Conservation (phyloP, 2,113 vertebrate species). For the Amblyopsis rosae region DNA sequence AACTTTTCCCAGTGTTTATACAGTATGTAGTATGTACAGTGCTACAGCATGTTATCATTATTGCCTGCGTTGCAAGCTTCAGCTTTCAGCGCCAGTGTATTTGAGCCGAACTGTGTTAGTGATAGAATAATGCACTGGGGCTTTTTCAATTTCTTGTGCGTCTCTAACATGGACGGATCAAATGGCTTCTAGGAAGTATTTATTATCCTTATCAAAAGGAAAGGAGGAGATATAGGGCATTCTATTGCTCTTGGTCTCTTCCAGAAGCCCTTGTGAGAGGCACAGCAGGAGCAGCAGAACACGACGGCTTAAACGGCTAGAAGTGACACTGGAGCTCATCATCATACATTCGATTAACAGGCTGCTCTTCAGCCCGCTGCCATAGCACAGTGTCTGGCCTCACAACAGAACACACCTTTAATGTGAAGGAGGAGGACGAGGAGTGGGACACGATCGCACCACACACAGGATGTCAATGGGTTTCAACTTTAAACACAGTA, state of each 20-base stretch:
- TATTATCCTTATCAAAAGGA: slow-evolving; percentile 62
- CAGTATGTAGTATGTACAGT: neutral
- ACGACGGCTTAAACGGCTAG: slow-evolving; percentile 33
- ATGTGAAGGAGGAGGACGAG: too few species aligned
- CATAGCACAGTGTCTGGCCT: neutral
- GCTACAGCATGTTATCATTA: neutral
- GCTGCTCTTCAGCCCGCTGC: slow-evolving; percentile 31
- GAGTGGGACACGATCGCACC: too few species aligned
- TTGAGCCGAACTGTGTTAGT: slow-evolving; percentile 21
- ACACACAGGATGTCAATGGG: too few species aligned
- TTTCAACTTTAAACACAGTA: too few species aligned
- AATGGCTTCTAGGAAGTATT: slow-evolving; percentile 45
- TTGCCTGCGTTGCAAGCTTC: slow-evolving; percentile 8
- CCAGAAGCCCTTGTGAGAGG: slow-evolving; percentile 36
- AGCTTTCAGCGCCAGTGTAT: slow-evolving; percentile 29
- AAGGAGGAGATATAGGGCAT: slow-evolving; percentile 51
- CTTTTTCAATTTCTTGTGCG: slow-evolving; percentile 30
- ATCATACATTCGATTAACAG: slow-evolving; percentile 23
- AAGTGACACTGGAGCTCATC: slow-evolving; percentile 16
- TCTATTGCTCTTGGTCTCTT: slow-evolving; percentile 30
- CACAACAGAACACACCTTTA: neutral
- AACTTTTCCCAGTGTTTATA: slow-evolving; percentile 14
- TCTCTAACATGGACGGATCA: slow-evolving; percentile 36
- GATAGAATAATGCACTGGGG: slow-evolving; percentile 26
- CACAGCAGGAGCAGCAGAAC: slow-evolving; percentile 12